Conservation (phyloP, 2,113 vertebrate species). For the Crotalus helleri region DNA sequence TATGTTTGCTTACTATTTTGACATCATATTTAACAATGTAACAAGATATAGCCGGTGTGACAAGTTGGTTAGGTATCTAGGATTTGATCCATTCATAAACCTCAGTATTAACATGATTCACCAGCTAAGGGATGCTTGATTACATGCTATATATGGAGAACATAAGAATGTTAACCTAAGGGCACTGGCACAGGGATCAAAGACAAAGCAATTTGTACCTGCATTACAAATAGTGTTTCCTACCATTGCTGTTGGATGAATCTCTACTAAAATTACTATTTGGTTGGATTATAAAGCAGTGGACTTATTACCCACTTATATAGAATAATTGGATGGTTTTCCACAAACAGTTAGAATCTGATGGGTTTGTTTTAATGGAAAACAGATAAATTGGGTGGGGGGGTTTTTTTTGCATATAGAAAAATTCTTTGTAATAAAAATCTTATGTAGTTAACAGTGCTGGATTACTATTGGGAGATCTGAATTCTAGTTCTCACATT, state of each 20-base stretch:
- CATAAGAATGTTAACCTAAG: background rate
- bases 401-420: background rate
- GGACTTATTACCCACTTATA: background rate
- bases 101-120: background rate
- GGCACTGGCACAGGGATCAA: background rate
- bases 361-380: background rate
- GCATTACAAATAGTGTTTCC: background rate
- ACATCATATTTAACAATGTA: too few species aligned
- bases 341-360: background rate
- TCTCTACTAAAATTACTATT: background rate
- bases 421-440: background rate
- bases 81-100: background rate
- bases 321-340: background rate
- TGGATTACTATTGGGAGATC: background rate
- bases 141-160: background rate
- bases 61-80: background rate
- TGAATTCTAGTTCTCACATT: background rate
- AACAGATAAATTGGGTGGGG: background rate
- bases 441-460: background rate
- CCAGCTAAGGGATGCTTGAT: background rate
- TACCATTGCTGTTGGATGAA: background rate
- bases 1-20: background rate
- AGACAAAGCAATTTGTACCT: background rate
- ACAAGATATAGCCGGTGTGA: background rate
- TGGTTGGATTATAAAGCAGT: background rate